Evolutionary conservation across 2,888 invertebrate genomes (phyloP).

Genomic region (Imbricaverruca yamaguchii): DNA sequence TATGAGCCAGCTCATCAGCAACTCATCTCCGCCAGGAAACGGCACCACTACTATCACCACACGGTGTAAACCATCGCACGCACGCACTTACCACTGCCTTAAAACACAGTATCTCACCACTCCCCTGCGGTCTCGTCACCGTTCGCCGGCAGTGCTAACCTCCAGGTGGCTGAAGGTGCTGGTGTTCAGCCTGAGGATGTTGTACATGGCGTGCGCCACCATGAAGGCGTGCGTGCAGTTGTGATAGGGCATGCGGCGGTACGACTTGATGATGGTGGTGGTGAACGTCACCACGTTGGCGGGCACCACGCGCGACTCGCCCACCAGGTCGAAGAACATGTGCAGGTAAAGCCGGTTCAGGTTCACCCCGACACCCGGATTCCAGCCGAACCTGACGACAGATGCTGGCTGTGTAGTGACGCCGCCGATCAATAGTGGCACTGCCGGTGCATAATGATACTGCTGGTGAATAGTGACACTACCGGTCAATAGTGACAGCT

Average conservation of each 20-base stretch:
- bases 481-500: too few species aligned
- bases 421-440: too few species aligned
- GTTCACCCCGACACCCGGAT: neutral
- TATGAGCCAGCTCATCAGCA: too few species aligned
- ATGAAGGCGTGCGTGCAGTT: constrained; percentile 57
- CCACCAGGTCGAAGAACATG: constrained; percentile 49
- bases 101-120: neutral
- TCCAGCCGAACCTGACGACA: neutral
- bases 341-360: constrained; percentile 43
- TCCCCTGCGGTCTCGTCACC: neutral
- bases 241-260: constrained; percentile 53
- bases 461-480: too few species aligned
- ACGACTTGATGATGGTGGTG: constrained; percentile 46
- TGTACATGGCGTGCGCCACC: constrained; percentile 54
- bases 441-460: too few species aligned
- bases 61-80: too few species aligned
- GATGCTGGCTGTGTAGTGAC: too few species aligned
- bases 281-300: constrained; percentile 42
- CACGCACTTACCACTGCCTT: too few species aligned
- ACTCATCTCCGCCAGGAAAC: too few species aligned
- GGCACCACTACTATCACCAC: too few species aligned
- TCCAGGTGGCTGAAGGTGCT: constrained; percentile 48
- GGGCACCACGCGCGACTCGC: constrained; percentile 32
- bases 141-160: constrained; percentile 39
- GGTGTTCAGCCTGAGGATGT: constrained; percentile 48